phyloP scores from a whole-genome alignment of 2,113 vertebrate genomes.

The Malurus alboscapulatus region DNA sequence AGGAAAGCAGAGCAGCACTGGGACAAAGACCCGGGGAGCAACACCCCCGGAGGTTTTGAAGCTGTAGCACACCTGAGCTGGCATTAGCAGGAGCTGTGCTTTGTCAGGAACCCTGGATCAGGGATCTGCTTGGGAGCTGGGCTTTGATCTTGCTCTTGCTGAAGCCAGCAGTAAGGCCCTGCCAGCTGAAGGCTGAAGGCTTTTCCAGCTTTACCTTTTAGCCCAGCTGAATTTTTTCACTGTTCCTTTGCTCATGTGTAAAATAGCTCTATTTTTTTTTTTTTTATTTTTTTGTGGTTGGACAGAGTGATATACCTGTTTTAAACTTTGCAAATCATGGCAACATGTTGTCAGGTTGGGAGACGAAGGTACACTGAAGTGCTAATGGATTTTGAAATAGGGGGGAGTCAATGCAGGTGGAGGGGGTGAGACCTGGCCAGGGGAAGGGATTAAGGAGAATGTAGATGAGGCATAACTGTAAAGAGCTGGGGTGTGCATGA shows the following conservation, averaged over 20 bases:
- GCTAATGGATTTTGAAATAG: background rate
- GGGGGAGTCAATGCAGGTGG: background rate
- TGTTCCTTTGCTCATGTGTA: background rate
- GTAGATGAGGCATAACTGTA: background rate
- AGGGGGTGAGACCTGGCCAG: background rate
- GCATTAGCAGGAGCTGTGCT: fast-evolving
- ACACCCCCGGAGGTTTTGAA: background rate
- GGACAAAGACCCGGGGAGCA: background rate
- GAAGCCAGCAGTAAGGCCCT: background rate
- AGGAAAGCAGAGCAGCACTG: background rate
- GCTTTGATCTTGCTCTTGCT: background rate
- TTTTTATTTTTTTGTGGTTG: background rate
- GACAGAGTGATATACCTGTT: background rate
- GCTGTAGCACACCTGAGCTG: background rate
- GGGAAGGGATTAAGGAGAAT: background rate
- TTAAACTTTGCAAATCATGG: background rate
- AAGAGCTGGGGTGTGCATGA: background rate
- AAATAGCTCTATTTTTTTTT: background rate
- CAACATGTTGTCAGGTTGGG: background rate
- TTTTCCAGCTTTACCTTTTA: background rate
- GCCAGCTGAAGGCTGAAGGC: background rate
- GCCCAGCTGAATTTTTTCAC: background rate
- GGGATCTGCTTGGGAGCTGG: background rate
- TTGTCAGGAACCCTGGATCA: background rate
- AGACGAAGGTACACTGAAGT: background rate